Conservation (phyloP, 2,113 vertebrate genomes). For the Noturus placidus region DNA sequence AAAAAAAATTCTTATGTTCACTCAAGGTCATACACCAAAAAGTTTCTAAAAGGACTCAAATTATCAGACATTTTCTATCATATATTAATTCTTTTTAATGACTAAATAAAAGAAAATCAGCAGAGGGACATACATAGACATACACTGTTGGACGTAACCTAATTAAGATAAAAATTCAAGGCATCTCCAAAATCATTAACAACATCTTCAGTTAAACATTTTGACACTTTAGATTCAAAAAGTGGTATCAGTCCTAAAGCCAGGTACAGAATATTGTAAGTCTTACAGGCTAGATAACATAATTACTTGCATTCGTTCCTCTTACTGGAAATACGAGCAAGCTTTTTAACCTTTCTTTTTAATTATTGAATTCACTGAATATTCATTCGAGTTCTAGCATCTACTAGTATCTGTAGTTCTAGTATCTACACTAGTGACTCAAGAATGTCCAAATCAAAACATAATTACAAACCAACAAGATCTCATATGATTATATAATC, state of each 20-base stretch:
- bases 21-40: neutral
- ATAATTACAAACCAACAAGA: neutral
- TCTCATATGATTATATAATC: neutral
- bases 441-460: neutral
- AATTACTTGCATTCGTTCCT: neutral
- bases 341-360: neutral
- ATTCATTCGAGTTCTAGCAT: neutral
- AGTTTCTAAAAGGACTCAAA: neutral
- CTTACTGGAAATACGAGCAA: neutral
- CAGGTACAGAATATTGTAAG: neutral
- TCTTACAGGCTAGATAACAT: neutral
- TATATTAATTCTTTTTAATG: neutral
- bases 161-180: neutral
- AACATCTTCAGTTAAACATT: neutral
- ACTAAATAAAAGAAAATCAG: neutral
- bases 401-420: neutral
- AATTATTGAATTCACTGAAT: neutral
- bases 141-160: neutral
- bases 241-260: neutral
- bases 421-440: neutral
- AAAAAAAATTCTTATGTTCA: neutral
- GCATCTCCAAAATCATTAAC: neutral
- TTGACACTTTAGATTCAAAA: neutral
- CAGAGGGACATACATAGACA: neutral
- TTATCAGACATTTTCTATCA: neutral